phyloP scores from a whole-genome alignment of 2,888 invertebrate species.

The Drosophila atripex region DNA sequence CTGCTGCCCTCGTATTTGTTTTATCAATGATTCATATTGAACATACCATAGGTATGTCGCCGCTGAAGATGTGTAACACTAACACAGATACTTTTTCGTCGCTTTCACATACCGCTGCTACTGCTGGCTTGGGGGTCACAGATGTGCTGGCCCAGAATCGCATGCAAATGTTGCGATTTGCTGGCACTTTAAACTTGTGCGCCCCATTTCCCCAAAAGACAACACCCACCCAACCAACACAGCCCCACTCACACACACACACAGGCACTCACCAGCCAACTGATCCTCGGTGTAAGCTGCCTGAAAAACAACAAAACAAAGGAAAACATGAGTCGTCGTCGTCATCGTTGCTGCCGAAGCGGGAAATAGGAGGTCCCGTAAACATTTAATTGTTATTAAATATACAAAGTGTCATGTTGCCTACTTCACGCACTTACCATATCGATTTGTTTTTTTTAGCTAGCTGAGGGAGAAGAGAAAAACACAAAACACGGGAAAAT shows the following conservation, averaged over 20 bases:
- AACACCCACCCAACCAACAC: slow-evolving; percentile 17
- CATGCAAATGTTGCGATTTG: slow-evolving; percentile 48
- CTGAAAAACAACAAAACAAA: slow-evolving; percentile 84
- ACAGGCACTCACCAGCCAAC: slow-evolving; percentile 91
- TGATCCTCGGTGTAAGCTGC: slow-evolving; percentile 95
- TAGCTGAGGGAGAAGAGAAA: slow-evolving; percentile 53
- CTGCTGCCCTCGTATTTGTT: slow-evolving; percentile 54
- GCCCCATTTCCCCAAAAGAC: slow-evolving; percentile 45
- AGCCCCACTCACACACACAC: slow-evolving; percentile 13
- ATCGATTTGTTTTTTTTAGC: slow-evolving; percentile 61
- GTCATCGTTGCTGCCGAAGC: neutral
- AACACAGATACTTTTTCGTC: slow-evolving; percentile 17
- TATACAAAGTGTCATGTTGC: slow-evolving; percentile 13
- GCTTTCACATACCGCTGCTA: slow-evolving; percentile 30
- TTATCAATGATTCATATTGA: slow-evolving; percentile 73
- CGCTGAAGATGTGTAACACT: slow-evolving; percentile 22
- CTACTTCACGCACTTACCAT: slow-evolving; percentile 55
- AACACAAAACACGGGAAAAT: slow-evolving; percentile 70
- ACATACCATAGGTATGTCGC: slow-evolving; percentile 60
- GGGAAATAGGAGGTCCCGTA: neutral
- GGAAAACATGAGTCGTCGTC: slow-evolving; percentile 12
- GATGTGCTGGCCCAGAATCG: slow-evolving; percentile 33
- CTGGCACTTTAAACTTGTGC: slow-evolving; percentile 64
- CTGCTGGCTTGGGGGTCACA: slow-evolving; percentile 86
- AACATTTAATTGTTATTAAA: neutral